Base-by-base conservation (phyloP, 2,888 invertebrate genomes). In the Drosophila pseudotakahashii region DNA sequence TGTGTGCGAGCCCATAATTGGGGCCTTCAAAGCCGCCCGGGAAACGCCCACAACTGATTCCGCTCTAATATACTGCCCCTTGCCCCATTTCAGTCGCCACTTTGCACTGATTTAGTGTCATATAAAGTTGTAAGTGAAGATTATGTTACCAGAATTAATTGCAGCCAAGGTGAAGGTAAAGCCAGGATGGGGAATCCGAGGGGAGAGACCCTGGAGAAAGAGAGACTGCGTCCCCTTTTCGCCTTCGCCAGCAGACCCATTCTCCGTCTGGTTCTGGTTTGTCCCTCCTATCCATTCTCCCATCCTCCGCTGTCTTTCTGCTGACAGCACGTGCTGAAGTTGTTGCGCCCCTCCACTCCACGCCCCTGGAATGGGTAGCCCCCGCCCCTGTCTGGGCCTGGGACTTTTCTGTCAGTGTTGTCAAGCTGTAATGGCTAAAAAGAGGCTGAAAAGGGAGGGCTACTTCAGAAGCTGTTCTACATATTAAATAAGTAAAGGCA, bases 81-180 rank as follows among this genome's bases (percentile, higher is more conserved):
- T 45, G 55, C 44, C 23, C 57, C 6, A 47, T 10, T 19, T 34
- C 45, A 34, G 55, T 26, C n/a, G 48, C 30, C 42, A 50, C 53
- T 63, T 64, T 50, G 61, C 82, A 78, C 88, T 84, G 84, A 84
- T 84, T 84, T 85, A 87, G 85, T 84, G 88, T 85, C 88, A 84
- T 84, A 87, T 78, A 81, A 88, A 87, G 75, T 78, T 79, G 88
- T 88, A 87, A 87, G 88, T 88, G 85, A 85, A 84, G 88, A 89
- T 88, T 88, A 86, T 88, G 86, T 88, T 89, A 89, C 88, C 80
- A 82, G 81, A 88, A 88, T 89, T 88, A 89, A 88, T 88, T 88
- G 89, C 88, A 77, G 77, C 69, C 78, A 87, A 84, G 84, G 84
- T 87, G 80, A 80, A 85, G 84, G 82, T 85, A 85, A 30, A 7